Evolutionary conservation across 2,113 vertebrate species (phyloP).

Genomic region (Rallus limicola): DNA sequence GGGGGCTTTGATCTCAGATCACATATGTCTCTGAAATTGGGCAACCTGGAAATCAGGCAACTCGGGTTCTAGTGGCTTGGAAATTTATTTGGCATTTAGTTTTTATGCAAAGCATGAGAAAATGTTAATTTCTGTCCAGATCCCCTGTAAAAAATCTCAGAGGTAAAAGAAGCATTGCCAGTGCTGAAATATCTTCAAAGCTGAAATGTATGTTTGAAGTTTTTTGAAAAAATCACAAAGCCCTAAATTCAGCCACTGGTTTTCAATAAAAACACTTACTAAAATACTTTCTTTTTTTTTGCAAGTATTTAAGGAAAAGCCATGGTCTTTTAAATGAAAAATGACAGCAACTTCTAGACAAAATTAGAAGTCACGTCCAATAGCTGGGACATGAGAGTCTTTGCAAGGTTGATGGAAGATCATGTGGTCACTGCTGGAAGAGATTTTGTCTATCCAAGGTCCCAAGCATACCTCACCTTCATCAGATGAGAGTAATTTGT

Average conservation of each 20-base stretch:
- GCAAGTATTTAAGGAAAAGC: background rate
- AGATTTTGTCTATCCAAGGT: background rate
- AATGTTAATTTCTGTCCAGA: constrained; percentile 49
- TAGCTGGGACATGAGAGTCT: background rate
- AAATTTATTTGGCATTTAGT: background rate
- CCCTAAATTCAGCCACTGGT: background rate
- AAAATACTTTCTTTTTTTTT: background rate
- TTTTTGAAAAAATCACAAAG: background rate
- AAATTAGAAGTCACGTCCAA: background rate
- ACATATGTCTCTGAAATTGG: background rate
- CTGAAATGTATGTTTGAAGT: constrained; percentile 23
- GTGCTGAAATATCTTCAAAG: constrained; percentile 37
- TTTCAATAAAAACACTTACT: background rate
- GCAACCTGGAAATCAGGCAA: background rate
- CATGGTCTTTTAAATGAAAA: background rate
- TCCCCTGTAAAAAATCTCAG: constrained; percentile 12
- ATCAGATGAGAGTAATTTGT: background rate
- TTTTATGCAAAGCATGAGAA: constrained; percentile 47
- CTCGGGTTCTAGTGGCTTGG: background rate
- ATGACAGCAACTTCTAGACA: background rate
- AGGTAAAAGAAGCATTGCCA: constrained; percentile 29
- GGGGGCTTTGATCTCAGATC: background rate
- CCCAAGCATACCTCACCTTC: background rate
- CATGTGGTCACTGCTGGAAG: background rate
- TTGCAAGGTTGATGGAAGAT: background rate